phyloP scores from a whole-genome alignment of 2,888 invertebrate genomes.

The Ariolimax columbianus region DNA sequence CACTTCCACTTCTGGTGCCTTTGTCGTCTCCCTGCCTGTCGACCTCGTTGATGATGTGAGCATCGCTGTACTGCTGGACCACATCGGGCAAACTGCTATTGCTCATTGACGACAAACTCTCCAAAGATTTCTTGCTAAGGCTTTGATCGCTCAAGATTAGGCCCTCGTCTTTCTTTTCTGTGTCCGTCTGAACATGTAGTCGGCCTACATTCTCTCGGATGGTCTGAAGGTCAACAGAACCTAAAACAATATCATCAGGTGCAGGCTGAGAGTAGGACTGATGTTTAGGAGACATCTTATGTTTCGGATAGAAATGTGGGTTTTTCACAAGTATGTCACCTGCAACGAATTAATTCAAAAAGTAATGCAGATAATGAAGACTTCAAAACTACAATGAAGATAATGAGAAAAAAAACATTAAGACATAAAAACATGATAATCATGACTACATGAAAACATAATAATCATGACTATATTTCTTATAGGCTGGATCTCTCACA shows the following conservation, averaged over 20 bases:
- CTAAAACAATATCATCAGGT: slow-evolving; percentile 58
- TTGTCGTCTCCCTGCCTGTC: slow-evolving; percentile 52
- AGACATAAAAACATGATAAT: no score
- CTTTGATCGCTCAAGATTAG: not conserved
- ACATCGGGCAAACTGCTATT: slow-evolving; percentile 54
- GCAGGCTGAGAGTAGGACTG: slow-evolving; percentile 22
- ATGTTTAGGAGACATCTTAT: slow-evolving; percentile 33
- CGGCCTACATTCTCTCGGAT: slow-evolving; percentile 57
- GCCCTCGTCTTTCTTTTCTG: slow-evolving; percentile 2
- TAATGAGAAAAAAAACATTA: no score
- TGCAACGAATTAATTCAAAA: slow-evolving; percentile 30
- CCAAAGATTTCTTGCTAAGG: slow-evolving; percentile 16
- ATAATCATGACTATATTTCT: no score
- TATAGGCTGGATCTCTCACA: no score
- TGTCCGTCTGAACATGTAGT: slow-evolving; percentile 38
- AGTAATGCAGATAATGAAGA: not conserved
- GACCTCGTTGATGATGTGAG: not conserved
- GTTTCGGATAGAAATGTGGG: slow-evolving; percentile 48
- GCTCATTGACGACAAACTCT: slow-evolving; percentile 34
- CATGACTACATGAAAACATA: no score
- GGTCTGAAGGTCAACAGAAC: slow-evolving; percentile 57
- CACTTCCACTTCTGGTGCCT: slow-evolving; percentile 27
- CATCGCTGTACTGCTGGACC: slow-evolving; percentile 53
- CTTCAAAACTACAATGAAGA: no score
- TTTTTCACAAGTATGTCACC: slow-evolving; percentile 56